phyloP scores from a whole-genome alignment of 2,888 invertebrate species.

The Automeris io region DNA sequence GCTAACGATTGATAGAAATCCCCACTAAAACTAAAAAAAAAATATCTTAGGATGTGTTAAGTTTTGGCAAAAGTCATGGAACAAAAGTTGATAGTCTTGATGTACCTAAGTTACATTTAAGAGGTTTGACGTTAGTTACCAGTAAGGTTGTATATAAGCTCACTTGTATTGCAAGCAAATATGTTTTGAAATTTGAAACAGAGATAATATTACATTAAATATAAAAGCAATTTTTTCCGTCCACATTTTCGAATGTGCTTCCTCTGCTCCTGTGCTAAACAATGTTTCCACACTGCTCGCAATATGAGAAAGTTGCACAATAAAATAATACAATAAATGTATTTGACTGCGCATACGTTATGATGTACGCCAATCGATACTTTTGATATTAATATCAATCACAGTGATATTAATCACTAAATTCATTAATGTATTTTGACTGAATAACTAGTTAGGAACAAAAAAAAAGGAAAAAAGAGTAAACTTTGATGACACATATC shows the following conservation, averaged over 20 bases:
- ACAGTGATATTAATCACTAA: conserved; percentile 63
- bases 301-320: conserved; percentile 6
- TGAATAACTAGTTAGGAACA: conserved; percentile 67
- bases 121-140: no score
- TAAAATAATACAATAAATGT: conserved; percentile 18
- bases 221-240: conserved; percentile 58
- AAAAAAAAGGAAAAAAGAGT: conserved; percentile 42
- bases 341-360: conserved; percentile 40
- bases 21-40: no score
- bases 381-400: no score
- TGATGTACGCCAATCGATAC: conserved; percentile 49
- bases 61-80: no score
- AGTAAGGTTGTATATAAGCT: no score
- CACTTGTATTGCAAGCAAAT: no score
- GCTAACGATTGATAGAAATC: no score
- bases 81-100: no score
- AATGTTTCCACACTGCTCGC: conserved; percentile 53
- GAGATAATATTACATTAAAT: no score
- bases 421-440: conserved; percentile 61
- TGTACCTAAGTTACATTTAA: no score
- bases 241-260: conserved; percentile 66
- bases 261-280: conserved; percentile 29
- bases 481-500: background rate
- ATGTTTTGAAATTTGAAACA: no score
- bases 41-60: no score